phyloP scores from a whole-genome alignment of 1,140 invertebrate genomes.

The Ephestia elutella region DNA sequence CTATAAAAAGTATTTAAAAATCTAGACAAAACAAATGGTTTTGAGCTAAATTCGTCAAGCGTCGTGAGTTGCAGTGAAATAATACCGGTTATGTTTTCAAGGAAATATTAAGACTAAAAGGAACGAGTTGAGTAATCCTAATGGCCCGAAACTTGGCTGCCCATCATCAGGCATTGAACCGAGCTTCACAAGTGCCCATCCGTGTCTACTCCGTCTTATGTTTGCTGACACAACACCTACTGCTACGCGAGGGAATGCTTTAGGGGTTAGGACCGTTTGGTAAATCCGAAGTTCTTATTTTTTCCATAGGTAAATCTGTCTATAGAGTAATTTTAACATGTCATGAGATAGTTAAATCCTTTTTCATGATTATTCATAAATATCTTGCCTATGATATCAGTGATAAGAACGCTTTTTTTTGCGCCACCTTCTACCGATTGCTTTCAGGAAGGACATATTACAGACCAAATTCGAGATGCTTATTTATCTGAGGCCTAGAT shows the following conservation, averaged over 20 bases:
- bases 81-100: conserved; percentile 7
- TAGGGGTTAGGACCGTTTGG: neutral
- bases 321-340: too few relatives aligned
- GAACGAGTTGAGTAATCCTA: conserved; percentile 19
- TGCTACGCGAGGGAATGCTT: conserved; percentile 37
- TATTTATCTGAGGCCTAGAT: too few relatives aligned
- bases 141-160: conserved; percentile 33
- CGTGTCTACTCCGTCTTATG: conserved; percentile 46
- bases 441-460: too few relatives aligned
- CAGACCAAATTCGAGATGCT: too few relatives aligned
- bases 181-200: conserved; percentile 48
- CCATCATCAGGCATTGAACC: conserved; percentile 47
- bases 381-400: too few relatives aligned
- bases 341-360: too few relatives aligned
- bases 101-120: conserved; percentile 14
- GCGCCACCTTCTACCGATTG: too few relatives aligned
- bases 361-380: too few relatives aligned
- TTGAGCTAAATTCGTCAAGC: neutral
- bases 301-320: too few relatives aligned
- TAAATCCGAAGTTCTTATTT: neutral
- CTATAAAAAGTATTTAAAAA: neutral
- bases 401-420: too few relatives aligned
- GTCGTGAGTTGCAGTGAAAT: neutral
- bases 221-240: conserved; percentile 65
- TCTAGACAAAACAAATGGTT: neutral